Evolutionary conservation across 2,797 vertebrate genomes (phyloP).

Genomic region (Gephyroberyx darwinii): DNA sequence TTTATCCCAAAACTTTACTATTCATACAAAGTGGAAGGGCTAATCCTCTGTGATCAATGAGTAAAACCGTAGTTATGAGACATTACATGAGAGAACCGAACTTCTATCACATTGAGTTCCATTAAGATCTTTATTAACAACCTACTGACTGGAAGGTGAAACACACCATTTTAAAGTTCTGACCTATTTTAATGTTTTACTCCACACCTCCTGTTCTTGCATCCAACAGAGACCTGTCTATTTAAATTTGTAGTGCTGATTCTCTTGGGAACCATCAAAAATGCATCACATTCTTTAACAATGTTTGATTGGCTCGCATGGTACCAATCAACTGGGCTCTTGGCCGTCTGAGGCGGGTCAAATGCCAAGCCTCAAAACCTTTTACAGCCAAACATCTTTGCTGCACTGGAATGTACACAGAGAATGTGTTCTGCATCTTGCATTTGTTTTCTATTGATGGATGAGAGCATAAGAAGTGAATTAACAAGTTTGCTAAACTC

Average conservation of each 20-base stretch:
- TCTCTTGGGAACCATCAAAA: conserved; percentile 44
- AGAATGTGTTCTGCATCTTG: conserved; percentile 46
- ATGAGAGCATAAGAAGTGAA: conserved; percentile 12
- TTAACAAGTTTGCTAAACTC: conserved; percentile 27
- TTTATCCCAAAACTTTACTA: too few relatives aligned
- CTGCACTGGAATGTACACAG: conserved; percentile 68
- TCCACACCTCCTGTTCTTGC: not conserved
- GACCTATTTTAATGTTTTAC: too few relatives aligned
- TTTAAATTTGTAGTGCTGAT: conserved; percentile 16
- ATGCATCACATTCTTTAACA: conserved; percentile 46
- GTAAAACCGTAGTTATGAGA: too few relatives aligned
- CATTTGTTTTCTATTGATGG: conserved; percentile 26
- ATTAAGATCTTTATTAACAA: not conserved
- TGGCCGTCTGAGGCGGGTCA: conserved; percentile 71
- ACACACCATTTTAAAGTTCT: too few relatives aligned
- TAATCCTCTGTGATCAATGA: too few relatives aligned
- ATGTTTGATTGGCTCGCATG: conserved; percentile 69
- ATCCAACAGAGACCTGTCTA: not conserved
- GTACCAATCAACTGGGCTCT: conserved; percentile 66
- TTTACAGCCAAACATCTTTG: conserved; percentile 69
- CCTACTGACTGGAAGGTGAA: not conserved
- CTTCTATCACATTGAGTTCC: conserved; percentile 3
- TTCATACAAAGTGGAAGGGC: too few relatives aligned
- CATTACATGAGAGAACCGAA: conserved; percentile 9
- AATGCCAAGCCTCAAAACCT: conserved; percentile 73